Evolutionary conservation across 1,140 invertebrate genomes (phyloP), one percentile per base, ranked within the genome.

Genomic region (Holcopasites calliopsidis): DNA sequence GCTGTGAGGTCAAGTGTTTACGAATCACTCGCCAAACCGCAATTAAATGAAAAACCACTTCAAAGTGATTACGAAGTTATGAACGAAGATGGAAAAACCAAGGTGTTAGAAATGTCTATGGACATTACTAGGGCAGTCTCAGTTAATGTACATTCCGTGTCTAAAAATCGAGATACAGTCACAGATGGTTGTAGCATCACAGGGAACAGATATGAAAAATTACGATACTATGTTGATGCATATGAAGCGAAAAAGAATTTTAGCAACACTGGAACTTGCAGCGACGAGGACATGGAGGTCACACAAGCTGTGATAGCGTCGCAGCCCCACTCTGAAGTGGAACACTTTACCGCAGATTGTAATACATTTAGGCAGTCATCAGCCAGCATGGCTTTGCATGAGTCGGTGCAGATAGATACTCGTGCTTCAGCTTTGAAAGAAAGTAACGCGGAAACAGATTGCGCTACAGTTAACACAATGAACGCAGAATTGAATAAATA

Each of bases 21-120:
- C 31, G 35, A 38, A 13, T 40, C 13, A 33, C 4, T 11, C 11
- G 1, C 50, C 5, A 52, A n/a, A n/a, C n/a, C n/a, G n/a, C n/a
- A n/a, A n/a, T n/a, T n/a, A n/a, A n/a, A n/a, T n/a, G n/a, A n/a
- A n/a, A 35, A 65, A 47, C 2, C 26, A 8, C 31, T 11, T 18
- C 3, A 28, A 38, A 47, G 18, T 49, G 18, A 71, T 18, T 54
- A 31, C 47, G 21, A 78, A 35, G 65, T 13, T 35, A 50, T 7
- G 10, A n/a, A 8, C 10, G 38, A 62, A 16, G 33, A 58, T 61
- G 62, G 83, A 61, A 55, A 40, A 65, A 77, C 70, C 0, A 54
- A 54, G 66, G 44, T 73, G 18, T 61, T 80, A n/a, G 50, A 54
- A 26, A 54, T 33, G 16, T 71, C 80, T 35, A 84, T 84, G 72